Percentiles rank a stretch among this genome's conserved stretches.
Evolutionary conservation across 1,140 invertebrate genomes (phyloP).

Genomic region (Bombus sibiricus): DNA sequence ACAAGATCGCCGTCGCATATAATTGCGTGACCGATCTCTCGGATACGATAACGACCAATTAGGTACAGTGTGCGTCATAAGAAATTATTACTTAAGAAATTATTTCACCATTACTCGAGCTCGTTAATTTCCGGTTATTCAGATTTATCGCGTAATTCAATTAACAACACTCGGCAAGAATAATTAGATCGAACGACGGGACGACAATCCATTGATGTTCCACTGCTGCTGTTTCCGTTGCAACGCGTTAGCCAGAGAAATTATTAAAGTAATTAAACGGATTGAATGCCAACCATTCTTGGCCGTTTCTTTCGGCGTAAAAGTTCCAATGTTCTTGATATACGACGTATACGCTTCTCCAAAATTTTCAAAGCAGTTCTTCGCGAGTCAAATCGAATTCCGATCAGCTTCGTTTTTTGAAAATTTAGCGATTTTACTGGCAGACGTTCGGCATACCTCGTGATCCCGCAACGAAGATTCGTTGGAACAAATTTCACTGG

Average conservation of each 20-base stretch:
- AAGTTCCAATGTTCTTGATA: neutral
- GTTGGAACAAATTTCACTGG: neutral
- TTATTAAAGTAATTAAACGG: constrained; percentile 1
- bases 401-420: no score
- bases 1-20: constrained; percentile 37
- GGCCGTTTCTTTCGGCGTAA: no score
- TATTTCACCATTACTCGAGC: neutral
- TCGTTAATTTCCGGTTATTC: constrained; percentile 3
- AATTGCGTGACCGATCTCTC: constrained; percentile 17
- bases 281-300: neutral
- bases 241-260: neutral
- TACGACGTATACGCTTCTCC: neutral
- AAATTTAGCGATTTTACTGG: no score
- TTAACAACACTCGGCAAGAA: neutral
- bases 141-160: constrained; percentile 39
- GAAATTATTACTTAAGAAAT: constrained; percentile 45
- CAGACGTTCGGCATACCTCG: no score
- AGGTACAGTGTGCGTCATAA: constrained; percentile 18
- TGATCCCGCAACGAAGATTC: neutral
- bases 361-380: no score
- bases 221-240: no score
- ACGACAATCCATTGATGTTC: neutral
- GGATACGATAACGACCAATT: constrained; percentile 34
- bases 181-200: constrained; percentile 4
- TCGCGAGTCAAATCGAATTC: neutral